Evolutionary conservation across 2,888 invertebrate species (phyloP).

Genomic region (Eupithecia subfuscata): DNA sequence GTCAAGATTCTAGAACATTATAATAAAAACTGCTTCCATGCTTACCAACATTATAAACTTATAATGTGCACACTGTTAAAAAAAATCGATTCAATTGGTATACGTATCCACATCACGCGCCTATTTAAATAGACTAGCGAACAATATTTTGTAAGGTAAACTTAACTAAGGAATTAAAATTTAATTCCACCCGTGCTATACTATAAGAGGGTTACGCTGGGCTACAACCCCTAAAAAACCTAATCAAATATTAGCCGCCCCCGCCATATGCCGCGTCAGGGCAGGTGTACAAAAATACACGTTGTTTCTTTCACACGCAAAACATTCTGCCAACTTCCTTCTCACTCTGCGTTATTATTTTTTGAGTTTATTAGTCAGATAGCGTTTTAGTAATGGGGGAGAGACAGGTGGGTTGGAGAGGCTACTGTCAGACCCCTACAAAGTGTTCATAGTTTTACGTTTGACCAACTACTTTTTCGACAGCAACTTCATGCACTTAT

Average conservation of each 20-base stretch:
- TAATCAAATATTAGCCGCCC: conserved; percentile 77
- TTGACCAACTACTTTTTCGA: neutral
- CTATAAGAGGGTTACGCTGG: conserved; percentile 57
- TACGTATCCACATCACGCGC: no score
- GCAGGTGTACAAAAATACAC: conserved; percentile 75
- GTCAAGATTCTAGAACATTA: neutral
- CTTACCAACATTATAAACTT: neutral
- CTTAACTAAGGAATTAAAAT: conserved; percentile 28
- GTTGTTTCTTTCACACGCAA: conserved; percentile 64
- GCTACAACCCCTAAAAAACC: conserved; percentile 63
- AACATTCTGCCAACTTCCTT: conserved; percentile 41
- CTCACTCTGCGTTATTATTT: conserved; percentile 64
- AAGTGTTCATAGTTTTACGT: neutral
- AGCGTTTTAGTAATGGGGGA: neutral
- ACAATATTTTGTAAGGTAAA: neutral
- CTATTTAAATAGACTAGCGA: neutral
- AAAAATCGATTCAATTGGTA: neutral
- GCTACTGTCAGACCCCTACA: neutral
- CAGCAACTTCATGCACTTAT: neutral
- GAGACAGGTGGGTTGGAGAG: neutral
- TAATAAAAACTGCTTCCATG: neutral
- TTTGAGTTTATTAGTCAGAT: conserved; percentile 44
- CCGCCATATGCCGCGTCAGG: conserved; percentile 72
- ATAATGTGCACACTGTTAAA: neutral
- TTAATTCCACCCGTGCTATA: conserved; percentile 60